Conservation (phyloP, 2,888 invertebrate species). For the Electrophaes corylata region DNA sequence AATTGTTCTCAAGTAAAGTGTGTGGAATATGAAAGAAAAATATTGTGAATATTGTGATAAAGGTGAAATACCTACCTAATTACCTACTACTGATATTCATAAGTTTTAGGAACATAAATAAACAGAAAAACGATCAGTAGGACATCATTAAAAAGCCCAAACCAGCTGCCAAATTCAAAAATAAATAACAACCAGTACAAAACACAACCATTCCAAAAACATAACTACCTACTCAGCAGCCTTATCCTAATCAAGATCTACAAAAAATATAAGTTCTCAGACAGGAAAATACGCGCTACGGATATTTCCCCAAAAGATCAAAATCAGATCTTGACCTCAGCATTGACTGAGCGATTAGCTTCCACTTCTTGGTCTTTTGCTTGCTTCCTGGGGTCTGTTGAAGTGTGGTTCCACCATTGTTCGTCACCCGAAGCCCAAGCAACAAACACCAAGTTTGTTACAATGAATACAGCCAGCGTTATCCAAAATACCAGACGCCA, state of each 20-base stretch:
- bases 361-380: conserved; percentile 55
- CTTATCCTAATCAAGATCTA: conserved; percentile 27
- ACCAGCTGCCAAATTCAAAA: not conserved
- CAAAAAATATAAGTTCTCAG: conserved; percentile 30
- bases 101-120: not conserved
- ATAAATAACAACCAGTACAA: conserved; percentile 8
- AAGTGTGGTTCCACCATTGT: conserved; percentile 89
- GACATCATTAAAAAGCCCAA: not conserved
- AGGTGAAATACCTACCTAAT: too few relatives aligned
- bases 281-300: conserved; percentile 38
- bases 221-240: conserved; percentile 5
- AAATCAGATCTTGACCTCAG: conserved; percentile 60
- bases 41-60: too few relatives aligned
- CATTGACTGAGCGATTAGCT: conserved; percentile 59
- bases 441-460: conserved; percentile 89
- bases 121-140: not conserved
- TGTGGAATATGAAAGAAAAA: too few relatives aligned
- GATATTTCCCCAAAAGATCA: conserved; percentile 25
- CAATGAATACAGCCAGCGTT: conserved; percentile 87
- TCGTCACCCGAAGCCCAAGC: conserved; percentile 91
- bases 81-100: too few relatives aligned
- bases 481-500: conserved; percentile 94
- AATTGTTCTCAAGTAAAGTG: not conserved
- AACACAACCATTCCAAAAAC: conserved; percentile 12
- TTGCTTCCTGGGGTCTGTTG: conserved; percentile 61